Conservation (phyloP, 2,113 vertebrate species). For the Natator depressus region DNA sequence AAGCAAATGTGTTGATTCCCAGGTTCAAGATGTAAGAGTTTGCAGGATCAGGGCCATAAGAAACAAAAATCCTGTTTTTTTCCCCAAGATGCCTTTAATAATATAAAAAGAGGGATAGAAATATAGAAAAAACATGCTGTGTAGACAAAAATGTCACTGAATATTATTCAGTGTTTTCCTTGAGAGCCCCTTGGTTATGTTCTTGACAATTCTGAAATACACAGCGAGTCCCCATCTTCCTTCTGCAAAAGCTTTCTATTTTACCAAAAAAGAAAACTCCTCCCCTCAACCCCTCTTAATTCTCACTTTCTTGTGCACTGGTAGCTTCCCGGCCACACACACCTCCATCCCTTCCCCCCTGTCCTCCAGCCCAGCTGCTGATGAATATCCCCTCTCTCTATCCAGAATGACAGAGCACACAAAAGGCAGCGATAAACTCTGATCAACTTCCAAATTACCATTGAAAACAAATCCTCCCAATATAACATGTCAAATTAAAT, state of each 20-base stretch:
- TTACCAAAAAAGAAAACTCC: not conserved
- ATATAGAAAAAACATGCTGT: not conserved
- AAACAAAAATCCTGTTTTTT: constrained; percentile 2
- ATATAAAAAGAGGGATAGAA: not conserved
- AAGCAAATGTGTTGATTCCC: no score
- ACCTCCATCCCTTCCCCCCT: no score
- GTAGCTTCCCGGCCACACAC: not conserved
- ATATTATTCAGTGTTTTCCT: not conserved
- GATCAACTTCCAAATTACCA: not conserved
- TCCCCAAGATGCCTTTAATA: constrained; percentile 15
- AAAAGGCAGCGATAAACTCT: not conserved
- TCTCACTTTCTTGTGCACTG: not conserved
- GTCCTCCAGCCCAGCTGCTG: not conserved
- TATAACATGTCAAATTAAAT: constrained; percentile 65
- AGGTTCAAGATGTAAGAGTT: not conserved
- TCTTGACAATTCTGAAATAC: not conserved
- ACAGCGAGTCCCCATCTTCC: not conserved
- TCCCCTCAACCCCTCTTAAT: not conserved
- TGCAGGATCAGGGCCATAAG: not conserved
- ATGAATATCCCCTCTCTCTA: not conserved
- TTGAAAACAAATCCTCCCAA: not conserved
- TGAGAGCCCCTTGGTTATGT: not conserved
- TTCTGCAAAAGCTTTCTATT: not conserved
- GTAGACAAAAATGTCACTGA: constrained; percentile 1
- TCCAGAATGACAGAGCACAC: not conserved